A percentile compares a stretch with the other conserved stretches of the same genome.
phyloP scores from a whole-genome alignment of 1,140 invertebrate species.

The Drosophila sturtevanti region DNA sequence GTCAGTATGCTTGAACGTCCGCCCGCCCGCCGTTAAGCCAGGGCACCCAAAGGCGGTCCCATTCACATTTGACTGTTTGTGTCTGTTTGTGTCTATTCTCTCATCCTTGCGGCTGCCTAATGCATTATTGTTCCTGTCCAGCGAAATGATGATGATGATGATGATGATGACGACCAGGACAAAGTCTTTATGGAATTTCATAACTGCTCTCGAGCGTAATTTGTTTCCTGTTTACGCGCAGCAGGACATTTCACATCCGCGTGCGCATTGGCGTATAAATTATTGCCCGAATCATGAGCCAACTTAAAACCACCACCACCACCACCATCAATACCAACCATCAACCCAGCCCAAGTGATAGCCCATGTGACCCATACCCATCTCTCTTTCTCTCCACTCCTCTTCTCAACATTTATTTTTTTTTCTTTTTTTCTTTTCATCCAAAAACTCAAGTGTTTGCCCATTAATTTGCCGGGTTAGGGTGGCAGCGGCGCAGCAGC shows the following conservation, averaged over 20 bases:
- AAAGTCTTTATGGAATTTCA: slow-evolving; percentile 73
- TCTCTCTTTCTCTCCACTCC: slow-evolving; percentile 18
- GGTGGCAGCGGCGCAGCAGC: too few species aligned
- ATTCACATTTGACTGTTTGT: slow-evolving; percentile 45
- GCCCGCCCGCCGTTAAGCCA: slow-evolving; percentile 20
- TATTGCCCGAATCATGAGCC: slow-evolving; percentile 72
- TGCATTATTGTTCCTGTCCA: slow-evolving; percentile 79
- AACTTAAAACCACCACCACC: slow-evolving; percentile 44
- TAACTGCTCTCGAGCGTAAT: slow-evolving; percentile 80
- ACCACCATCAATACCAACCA: slow-evolving; percentile 3
- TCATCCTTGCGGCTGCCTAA: slow-evolving; percentile 66
- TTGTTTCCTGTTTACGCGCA: slow-evolving; percentile 80
- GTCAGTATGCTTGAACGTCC: not conserved
- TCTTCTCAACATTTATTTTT: too few species aligned
- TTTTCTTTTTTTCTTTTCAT: not conserved
- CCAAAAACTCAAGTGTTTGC: slow-evolving; percentile 64
- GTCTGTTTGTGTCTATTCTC: slow-evolving; percentile 7
- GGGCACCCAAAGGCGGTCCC: slow-evolving; percentile 20
- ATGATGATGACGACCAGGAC: slow-evolving; percentile 22
- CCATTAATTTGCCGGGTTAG: slow-evolving; percentile 72
- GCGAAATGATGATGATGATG: slow-evolving; percentile 37
- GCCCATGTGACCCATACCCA: slow-evolving; percentile 49
- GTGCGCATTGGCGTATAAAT: slow-evolving; percentile 79
- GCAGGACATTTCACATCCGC: slow-evolving; percentile 73
- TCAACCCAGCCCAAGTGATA: not conserved